These are phyloP conservation scores for Osmerus mordax DNA, from an alignment of 2,113 vertebrate species.

Conservation along the genomic window DNA sequence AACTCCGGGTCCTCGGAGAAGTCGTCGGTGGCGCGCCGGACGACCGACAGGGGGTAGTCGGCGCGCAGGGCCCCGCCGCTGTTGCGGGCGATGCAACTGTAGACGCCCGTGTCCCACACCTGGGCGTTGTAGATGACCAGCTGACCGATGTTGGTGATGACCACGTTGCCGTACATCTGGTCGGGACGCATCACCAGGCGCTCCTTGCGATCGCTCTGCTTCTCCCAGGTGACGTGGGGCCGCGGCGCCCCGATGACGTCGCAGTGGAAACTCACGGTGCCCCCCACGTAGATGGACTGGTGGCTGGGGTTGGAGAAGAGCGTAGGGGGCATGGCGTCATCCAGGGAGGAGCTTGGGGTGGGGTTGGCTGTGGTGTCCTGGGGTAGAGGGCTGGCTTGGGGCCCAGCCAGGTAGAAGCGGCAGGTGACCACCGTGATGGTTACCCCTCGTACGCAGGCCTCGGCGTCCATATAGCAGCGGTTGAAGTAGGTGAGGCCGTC, in stretches of 20 bases:
- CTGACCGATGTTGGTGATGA: constrained; percentile 95
- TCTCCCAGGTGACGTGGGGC: constrained; percentile 94
- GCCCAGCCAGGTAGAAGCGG: constrained; percentile 86
- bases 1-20: constrained; percentile 56
- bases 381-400: constrained; percentile 80
- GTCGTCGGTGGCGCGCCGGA: constrained; percentile 68
- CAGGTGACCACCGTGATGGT: constrained; percentile 83
- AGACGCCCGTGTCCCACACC: constrained; percentile 87
- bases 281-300: constrained; percentile 82
- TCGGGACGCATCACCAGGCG: constrained; percentile 90
- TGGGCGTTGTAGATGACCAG: constrained; percentile 92
- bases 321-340: constrained; percentile 77
- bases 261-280: constrained; percentile 92
- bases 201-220: constrained; percentile 82
- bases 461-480: constrained; percentile 96
- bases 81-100: constrained; percentile 88
- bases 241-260: constrained; percentile 83
- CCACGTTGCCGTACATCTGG: constrained; percentile 96
- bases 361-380: constrained; percentile 81
- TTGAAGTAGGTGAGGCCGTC: constrained; percentile 98
- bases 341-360: constrained; percentile 70
- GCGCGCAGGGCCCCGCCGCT: constrained; percentile 82
- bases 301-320: constrained; percentile 88
- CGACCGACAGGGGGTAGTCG: constrained; percentile 87
- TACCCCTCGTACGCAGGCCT: constrained; percentile 87